Conservation (phyloP, 1,140 invertebrate genomes). For the Pogonomyrmex californicus region DNA sequence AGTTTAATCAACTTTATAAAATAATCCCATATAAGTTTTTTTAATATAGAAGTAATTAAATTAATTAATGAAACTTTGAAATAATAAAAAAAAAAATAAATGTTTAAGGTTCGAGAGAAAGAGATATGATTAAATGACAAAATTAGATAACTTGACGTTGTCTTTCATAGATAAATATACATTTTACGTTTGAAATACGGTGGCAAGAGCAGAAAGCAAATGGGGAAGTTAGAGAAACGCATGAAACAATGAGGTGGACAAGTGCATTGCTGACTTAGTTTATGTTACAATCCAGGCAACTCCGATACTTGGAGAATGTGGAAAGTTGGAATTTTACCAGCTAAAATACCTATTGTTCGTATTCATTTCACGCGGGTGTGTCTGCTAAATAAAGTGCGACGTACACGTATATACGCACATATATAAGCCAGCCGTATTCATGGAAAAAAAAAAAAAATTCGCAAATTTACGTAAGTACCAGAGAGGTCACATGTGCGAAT, state of each 20-base stretch:
- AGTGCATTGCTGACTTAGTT: constrained; percentile 14
- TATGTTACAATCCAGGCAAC: neutral
- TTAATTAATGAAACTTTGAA: constrained; percentile 1
- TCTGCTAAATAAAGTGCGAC: neutral
- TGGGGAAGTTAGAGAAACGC: constrained; percentile 6
- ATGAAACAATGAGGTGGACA: constrained; percentile 16
- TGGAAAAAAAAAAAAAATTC: constrained; percentile 10
- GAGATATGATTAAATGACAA: neutral
- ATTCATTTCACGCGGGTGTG: neutral
- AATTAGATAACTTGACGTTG: neutral
- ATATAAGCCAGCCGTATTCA: neutral
- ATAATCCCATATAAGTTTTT: neutral
- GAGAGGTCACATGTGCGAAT: neutral
- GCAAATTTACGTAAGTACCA: neutral
- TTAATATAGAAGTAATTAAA: neutral
- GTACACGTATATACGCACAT: neutral
- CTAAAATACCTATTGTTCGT: constrained; percentile 20
- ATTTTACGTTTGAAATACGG: neutral
- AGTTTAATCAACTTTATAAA: neutral
- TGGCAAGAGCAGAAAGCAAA: neutral
- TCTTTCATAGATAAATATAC: neutral
- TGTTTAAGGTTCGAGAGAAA: neutral
- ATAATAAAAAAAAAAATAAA: neutral
- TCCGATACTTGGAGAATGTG: neutral
- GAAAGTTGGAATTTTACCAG: constrained; percentile 21